Evolutionary conservation across 2,113 vertebrate genomes (phyloP), one percentile per base, ranked within the genome.

Genomic region (Caracal caracal): DNA sequence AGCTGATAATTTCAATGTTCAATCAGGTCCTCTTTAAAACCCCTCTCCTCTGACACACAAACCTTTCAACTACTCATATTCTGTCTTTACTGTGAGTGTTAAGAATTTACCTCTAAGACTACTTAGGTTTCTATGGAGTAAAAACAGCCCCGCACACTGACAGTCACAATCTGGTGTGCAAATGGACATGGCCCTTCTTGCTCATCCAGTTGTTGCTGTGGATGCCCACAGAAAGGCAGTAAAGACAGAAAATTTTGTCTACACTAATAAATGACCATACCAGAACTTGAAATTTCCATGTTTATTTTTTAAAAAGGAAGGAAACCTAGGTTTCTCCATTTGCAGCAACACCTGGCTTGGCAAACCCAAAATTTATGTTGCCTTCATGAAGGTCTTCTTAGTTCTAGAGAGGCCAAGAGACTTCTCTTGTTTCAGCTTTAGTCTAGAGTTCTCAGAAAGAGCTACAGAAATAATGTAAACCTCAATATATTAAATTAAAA

Each of bases 401-500:
- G 30, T 79, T 93, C 76, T 53, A 68, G 11, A 96, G 43, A 73
- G 20, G 53, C 59, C 71, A 93, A 94, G 73, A 92, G 61, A 84
- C n/a, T 84, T 66, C 68, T 70, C 49, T 83, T 26, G 1, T 88
- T 86, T 47, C 37, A 70, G 40, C 56, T 90, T 90, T 49, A 76
- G 20, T 68, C 35, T 33, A 20, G 37, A 71, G 13, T 78, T 73
- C 65, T 94, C 66, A 49, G 56, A 83, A 93, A 94, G 53, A 47
- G 51, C 65, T 63, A 90, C 79, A 95, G 51, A 53, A 92, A 78
- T 28, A 56, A 84, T 68, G 63, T n/a, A 37, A 82, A 82, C 56
- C 51, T 80, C n/a, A 96, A 80, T 35, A 81, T 66, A 95, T 35
- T 93, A 76, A 53, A 79, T 37, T 87, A 37, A 76, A 94, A 49